A percentile compares a stretch with the other conserved stretches of the same genome.
Conservation (phyloP, 1,140 invertebrate genomes). For the Ips typographus region DNA sequence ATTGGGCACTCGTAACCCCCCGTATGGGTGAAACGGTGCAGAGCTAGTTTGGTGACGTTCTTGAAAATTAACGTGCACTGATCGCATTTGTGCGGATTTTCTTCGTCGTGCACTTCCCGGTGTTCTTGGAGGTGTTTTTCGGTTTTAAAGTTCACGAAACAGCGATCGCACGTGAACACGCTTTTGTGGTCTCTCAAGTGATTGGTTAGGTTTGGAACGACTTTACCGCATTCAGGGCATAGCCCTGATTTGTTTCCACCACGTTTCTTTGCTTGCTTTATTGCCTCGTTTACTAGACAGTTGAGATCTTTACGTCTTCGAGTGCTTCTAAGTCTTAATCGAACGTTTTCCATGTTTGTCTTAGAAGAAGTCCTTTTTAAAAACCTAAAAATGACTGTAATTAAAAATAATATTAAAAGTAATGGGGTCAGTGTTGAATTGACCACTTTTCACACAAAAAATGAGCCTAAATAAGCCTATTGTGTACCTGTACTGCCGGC, state of each 20-base stretch:
- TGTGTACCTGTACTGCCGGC: too few relatives aligned
- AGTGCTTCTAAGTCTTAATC: not conserved
- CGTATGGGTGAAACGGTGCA: constrained; percentile 31
- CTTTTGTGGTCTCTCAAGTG: constrained; percentile 43
- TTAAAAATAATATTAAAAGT: too few relatives aligned
- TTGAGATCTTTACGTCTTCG: not conserved
- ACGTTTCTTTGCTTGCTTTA: constrained; percentile 3
- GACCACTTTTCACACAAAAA: too few relatives aligned
- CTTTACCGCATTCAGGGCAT: constrained; percentile 29
- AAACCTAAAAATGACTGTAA: too few relatives aligned
- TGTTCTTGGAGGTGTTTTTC: constrained; percentile 31
- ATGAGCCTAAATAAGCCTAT: too few relatives aligned
- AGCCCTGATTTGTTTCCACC: constrained; percentile 25
- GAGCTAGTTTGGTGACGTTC: constrained; percentile 31
- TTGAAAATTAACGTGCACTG: constrained; percentile 35
- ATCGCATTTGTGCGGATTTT: constrained; percentile 32
- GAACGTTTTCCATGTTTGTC: too few relatives aligned
- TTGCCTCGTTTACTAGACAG: not conserved
- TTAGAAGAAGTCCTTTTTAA: not conserved
- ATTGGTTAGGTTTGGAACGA: constrained; percentile 14
- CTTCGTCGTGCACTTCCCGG: constrained; percentile 22
- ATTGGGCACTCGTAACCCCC: constrained; percentile 29
- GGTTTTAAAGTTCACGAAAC: constrained; percentile 34
- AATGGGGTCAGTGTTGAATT: too few relatives aligned
- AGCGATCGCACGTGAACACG: constrained; percentile 30